These are phyloP conservation scores for Saguinus midas DNA, from an alignment of 2,113 vertebrate genomes.

Conservation along the genomic window DNA sequence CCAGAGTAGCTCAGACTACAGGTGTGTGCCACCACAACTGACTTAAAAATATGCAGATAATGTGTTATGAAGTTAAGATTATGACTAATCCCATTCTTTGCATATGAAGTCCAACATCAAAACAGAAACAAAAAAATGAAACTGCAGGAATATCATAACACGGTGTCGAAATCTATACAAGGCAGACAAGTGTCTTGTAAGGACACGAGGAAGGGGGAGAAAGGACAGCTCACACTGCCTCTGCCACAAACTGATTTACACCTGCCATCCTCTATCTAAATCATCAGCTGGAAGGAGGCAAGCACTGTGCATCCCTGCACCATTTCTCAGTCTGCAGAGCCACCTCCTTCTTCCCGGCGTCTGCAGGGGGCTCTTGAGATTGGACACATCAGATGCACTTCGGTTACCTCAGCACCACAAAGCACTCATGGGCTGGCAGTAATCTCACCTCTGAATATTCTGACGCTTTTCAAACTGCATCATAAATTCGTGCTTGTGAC, in stretches of 20 bases:
- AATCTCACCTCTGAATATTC: background rate
- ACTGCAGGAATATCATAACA: background rate
- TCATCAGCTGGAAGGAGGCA: background rate
- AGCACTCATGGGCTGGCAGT: background rate
- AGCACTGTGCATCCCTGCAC: fast-evolving
- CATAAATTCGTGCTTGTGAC: background rate
- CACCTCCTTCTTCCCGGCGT: background rate
- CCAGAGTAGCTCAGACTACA: too few species aligned
- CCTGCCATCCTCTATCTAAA: background rate
- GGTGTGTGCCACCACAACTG: too few species aligned
- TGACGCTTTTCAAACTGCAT: background rate
- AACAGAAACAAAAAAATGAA: background rate
- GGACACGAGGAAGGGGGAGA: fast-evolving
- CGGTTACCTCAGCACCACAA: background rate
- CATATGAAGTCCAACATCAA: background rate
- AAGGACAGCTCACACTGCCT: background rate
- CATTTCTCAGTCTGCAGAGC: too few species aligned
- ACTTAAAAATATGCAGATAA: background rate
- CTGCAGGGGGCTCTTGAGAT: background rate
- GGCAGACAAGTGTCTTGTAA: background rate
- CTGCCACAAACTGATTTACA: background rate
- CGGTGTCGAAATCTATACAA: background rate
- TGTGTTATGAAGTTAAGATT: background rate
- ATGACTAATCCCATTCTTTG: background rate
- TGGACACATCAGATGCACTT: background rate